Percentiles rank a stretch among this genome's conserved stretches.
Evolutionary conservation across 30 jellyfish, hydroid and myxozoan species (phyloP).

Genomic region (Hydractinia echinata): DNA sequence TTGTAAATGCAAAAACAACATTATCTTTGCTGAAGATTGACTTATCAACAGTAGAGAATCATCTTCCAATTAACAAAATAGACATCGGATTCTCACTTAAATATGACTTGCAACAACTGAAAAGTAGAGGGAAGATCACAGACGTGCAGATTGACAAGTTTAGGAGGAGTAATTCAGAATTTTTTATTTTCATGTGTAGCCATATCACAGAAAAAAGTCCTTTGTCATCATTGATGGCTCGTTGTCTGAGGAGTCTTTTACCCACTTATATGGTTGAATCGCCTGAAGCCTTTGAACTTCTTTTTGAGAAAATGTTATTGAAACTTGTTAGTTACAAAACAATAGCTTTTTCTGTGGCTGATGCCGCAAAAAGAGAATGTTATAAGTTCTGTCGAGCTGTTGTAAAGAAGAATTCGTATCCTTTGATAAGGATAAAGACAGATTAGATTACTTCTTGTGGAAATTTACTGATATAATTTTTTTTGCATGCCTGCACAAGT

Average conservation of each 20-base stretch:
- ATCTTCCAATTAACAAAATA: too few species aligned
- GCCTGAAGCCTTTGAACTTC: not conserved
- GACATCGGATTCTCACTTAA: not conserved
- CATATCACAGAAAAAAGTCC: not conserved
- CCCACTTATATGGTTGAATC: constrained; percentile 1
- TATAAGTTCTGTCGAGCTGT: too few species aligned
- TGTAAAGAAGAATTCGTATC: not conserved
- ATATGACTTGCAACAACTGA: not conserved
- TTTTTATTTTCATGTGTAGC: not conserved
- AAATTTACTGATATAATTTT: not conserved
- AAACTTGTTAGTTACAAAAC: not conserved
- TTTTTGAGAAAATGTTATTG: not conserved
- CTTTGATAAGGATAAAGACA: constrained; percentile 5
- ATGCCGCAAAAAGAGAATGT: too few species aligned
- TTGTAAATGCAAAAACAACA: too few species aligned
- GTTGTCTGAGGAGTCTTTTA: not conserved
- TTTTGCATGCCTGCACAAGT: constrained; percentile 10
- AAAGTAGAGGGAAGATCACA: not conserved
- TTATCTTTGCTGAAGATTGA: too few species aligned
- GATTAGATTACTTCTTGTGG: constrained; percentile 1
- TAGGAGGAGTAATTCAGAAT: not conserved
- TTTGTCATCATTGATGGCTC: not conserved
- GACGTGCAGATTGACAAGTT: not conserved
- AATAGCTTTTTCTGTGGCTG: too few species aligned
- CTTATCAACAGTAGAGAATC: too few species aligned